phyloP scores from a whole-genome alignment of 2,113 vertebrate genomes.

The Mobula birostris region DNA sequence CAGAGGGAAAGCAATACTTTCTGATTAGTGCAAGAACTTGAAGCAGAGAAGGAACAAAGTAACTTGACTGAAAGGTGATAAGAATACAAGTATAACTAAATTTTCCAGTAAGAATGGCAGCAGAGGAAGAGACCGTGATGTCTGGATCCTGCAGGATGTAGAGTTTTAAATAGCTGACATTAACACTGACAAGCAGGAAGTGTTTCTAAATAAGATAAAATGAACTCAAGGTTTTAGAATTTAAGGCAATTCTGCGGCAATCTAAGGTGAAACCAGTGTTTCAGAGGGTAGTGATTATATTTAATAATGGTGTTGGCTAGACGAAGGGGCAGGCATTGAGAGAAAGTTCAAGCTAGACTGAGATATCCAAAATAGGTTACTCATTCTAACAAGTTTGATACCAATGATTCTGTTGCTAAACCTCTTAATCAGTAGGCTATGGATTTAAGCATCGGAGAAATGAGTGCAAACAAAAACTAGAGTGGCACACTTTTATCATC shows the following conservation, averaged over 20 bases:
- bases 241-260: not conserved
- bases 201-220: not conserved
- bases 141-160: not conserved
- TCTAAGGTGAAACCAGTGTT: not conserved
- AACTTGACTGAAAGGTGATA: slow-evolving; percentile 10
- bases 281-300: not conserved
- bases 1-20: not conserved
- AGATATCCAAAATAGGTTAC: too few species aligned
- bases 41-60: not conserved
- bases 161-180: slow-evolving; percentile 12
- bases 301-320: not conserved
- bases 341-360: not conserved
- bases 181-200: not conserved
- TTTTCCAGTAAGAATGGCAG: not conserved
- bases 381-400: too few species aligned
- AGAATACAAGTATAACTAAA: not conserved
- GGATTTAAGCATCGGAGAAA: too few species aligned
- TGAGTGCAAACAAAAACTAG: too few species aligned
- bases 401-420: too few species aligned
- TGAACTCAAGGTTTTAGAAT: not conserved
- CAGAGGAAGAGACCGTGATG: not conserved
- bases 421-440: too few species aligned
- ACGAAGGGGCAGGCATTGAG: not conserved
- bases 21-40: not conserved
- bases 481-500: too few species aligned